These are phyloP conservation scores for Geophilus truncorum DNA, from an alignment of 2,888 invertebrate genomes.

Conservation along the genomic window DNA sequence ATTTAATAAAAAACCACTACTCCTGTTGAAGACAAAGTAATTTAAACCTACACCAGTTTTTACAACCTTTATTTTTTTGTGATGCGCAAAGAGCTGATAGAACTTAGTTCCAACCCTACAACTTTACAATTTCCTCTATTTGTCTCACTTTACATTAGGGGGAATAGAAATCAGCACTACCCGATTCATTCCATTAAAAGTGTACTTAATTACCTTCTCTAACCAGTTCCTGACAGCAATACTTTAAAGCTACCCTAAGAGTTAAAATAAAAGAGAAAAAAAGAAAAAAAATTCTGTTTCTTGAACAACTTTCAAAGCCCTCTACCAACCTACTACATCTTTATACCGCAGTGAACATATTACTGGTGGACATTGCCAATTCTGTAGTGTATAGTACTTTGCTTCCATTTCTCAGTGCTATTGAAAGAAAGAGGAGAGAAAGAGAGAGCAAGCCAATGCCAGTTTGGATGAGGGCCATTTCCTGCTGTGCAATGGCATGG, in stretches of 20 bases:
- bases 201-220: background rate
- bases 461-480: conserved; percentile 27
- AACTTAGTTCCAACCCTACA: no score
- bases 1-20: no score
- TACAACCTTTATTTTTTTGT: no score
- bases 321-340: background rate
- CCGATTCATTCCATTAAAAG: background rate
- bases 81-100: no score
- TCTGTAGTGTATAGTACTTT: conserved; percentile 23
- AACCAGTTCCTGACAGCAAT: background rate
- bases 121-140: no score
- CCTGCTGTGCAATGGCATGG: conserved; percentile 25
- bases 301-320: conserved; percentile 24
- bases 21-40: no score
- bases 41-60: no score
- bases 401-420: conserved; percentile 22
- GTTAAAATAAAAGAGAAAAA: background rate
- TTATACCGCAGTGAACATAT: conserved; percentile 20
- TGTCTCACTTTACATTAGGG: no score
- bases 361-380: conserved; percentile 27
- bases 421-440: conserved; percentile 10
- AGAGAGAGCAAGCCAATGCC: conserved; percentile 17
- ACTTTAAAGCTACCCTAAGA: background rate
- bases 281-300: background rate
- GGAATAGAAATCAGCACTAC: no score